phyloP scores from a whole-genome alignment of 1,140 invertebrate species.

The Archivesica marissinica region DNA sequence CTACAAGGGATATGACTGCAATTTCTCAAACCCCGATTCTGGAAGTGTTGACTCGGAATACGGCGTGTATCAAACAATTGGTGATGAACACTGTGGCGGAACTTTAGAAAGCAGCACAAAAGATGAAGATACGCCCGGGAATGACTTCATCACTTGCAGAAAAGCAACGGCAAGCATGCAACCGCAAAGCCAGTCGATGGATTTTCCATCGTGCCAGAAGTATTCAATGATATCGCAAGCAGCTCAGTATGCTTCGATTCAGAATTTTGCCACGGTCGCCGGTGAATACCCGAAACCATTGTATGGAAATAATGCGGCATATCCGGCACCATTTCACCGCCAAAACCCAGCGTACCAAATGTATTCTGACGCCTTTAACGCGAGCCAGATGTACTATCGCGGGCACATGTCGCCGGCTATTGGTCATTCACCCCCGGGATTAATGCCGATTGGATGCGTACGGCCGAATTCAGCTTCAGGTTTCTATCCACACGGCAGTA shows the following conservation, averaged over 20 bases:
- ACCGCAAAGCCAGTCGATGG: conserved; percentile 8
- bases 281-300: conserved; percentile 31
- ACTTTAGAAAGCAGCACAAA: not conserved
- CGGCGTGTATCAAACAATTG: conserved; percentile 45
- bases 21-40: conserved; percentile 11
- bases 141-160: conserved; percentile 11
- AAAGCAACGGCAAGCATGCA: not conserved
- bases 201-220: conserved; percentile 31
- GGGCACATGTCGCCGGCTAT: conserved; percentile 53
- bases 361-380: conserved; percentile 40
- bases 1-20: conserved; percentile 45
- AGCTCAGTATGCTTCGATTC: not conserved
- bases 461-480: conserved; percentile 7
- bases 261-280: not conserved
- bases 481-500: conserved; percentile 39
- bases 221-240: not conserved
- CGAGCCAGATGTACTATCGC: conserved; percentile 45
- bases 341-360: conserved; percentile 33
- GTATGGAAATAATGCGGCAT: conserved; percentile 20
- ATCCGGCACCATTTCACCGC: conserved; percentile 37
- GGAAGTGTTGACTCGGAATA: conserved; percentile 22
- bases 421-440: conserved; percentile 50
- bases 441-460: conserved; percentile 49
- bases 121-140: not conserved
- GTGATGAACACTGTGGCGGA: not conserved